These are phyloP conservation scores for Lomographa bimaculata DNA, from an alignment of 2,888 invertebrate species.

Conservation along the genomic window DNA sequence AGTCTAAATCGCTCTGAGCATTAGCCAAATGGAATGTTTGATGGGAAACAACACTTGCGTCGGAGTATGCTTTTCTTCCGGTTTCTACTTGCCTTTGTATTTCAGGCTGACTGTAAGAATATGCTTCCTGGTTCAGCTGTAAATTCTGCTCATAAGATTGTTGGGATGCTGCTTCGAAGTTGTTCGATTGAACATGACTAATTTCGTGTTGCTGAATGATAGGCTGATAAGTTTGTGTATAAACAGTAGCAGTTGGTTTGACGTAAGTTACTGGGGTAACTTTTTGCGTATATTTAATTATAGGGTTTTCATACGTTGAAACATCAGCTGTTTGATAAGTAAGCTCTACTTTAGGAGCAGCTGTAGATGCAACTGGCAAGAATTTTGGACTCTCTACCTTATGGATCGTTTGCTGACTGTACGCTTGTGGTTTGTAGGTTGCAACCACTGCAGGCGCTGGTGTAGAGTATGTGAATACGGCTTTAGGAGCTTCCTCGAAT, in stretches of 20 bases:
- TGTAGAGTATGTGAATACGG: constrained; percentile 51
- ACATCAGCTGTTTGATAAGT: constrained; percentile 49
- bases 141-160: constrained; percentile 48
- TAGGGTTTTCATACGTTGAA: constrained; percentile 60
- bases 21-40: constrained; percentile 62
- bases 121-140: constrained; percentile 51
- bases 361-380: constrained; percentile 53
- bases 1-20: constrained; percentile 41
- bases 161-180: constrained; percentile 48
- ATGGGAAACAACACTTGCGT: constrained; percentile 69
- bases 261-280: constrained; percentile 55
- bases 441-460: constrained; percentile 50
- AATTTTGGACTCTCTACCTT: constrained; percentile 55
- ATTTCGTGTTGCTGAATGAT: constrained; percentile 56
- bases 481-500: constrained; percentile 59
- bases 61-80: constrained; percentile 58
- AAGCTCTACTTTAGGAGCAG: constrained; percentile 46
- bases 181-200: constrained; percentile 52
- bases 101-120: constrained; percentile 69
- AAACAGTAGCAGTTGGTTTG: constrained; percentile 57
- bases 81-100: constrained; percentile 62
- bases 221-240: constrained; percentile 61
- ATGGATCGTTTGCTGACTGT: constrained; percentile 66
- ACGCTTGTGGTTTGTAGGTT: constrained; percentile 60
- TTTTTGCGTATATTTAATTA: constrained; percentile 57